These are phyloP conservation scores for Nothura maculosa DNA, from an alignment of 2,797 vertebrate species.

Conservation along the genomic window DNA sequence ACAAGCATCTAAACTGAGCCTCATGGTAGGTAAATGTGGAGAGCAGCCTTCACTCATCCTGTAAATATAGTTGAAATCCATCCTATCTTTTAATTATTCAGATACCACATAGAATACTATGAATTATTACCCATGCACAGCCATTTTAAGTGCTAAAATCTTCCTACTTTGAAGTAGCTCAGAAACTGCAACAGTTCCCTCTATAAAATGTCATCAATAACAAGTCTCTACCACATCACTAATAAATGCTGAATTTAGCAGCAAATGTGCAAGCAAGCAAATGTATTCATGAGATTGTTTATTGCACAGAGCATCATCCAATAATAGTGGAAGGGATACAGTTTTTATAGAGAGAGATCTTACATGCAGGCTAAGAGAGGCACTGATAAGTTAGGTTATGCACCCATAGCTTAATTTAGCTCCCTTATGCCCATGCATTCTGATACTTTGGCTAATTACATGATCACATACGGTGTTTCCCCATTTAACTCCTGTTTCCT, in stretches of 20 bases:
- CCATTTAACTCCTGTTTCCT: not conserved
- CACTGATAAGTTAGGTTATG: not conserved
- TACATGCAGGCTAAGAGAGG: not conserved
- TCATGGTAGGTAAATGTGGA: not conserved
- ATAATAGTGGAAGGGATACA: not conserved
- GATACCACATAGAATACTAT: not conserved
- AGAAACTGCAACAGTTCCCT: not conserved
- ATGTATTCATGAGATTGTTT: not conserved
- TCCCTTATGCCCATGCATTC: constrained; percentile 15
- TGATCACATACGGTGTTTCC: not conserved
- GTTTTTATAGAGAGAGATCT: not conserved
- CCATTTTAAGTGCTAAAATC: not conserved
- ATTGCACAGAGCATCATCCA: not conserved
- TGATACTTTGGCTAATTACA: constrained; percentile 21
- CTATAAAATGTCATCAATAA: not conserved
- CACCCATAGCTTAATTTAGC: constrained; percentile 11
- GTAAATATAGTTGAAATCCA: not conserved
- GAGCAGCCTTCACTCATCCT: constrained; percentile 29
- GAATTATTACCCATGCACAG: not conserved
- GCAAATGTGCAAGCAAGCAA: constrained; percentile 16
- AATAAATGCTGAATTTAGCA: constrained; percentile 43
- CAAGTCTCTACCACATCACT: not conserved
- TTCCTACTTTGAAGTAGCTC: not conserved
- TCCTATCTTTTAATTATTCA: not conserved
- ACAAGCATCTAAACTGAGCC: not conserved